Percentiles rank a stretch among this genome's conserved stretches.
phyloP scores from a whole-genome alignment of 1,140 invertebrate genomes.

The Hydropsyche tenuis region DNA sequence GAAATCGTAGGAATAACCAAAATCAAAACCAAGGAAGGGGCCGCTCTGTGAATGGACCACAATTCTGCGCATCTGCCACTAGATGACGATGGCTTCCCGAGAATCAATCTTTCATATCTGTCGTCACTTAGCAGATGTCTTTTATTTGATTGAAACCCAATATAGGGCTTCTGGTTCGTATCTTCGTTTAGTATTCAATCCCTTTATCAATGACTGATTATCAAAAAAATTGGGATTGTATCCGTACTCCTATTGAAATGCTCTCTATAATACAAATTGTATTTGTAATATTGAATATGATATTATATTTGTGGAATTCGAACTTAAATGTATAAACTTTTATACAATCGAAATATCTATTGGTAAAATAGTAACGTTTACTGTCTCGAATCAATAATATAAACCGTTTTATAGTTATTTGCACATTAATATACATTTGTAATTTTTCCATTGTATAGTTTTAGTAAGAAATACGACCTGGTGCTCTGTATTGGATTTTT shows the following conservation, averaged over 20 bases:
- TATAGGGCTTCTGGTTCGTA: constrained; percentile 37
- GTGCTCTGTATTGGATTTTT: constrained; percentile 48
- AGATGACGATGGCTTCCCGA: constrained; percentile 49
- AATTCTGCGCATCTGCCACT: constrained; percentile 45
- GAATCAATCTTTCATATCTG: constrained; percentile 25
- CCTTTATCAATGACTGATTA: neutral
- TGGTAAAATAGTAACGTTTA: neutral
- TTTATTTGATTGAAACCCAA: constrained; percentile 44
- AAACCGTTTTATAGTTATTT: no score
- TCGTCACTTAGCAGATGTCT: constrained; percentile 51
- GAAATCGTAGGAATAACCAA: constrained; percentile 55
- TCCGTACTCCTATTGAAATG: neutral
- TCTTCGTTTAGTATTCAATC: constrained; percentile 4
- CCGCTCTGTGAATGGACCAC: constrained; percentile 42
- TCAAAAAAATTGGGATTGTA: neutral
- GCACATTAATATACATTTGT: neutral
- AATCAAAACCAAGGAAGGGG: constrained; percentile 31
- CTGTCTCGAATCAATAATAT: neutral
- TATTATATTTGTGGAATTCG: no score
- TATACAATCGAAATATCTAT: no score
- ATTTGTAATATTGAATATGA: neutral
- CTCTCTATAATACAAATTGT: neutral
- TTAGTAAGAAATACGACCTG: constrained; percentile 19
- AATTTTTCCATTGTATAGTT: neutral
- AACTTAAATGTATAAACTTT: no score